Evolutionary conservation across 2,888 invertebrate species (phyloP).

Genomic region (Eremobia ochroleuca): DNA sequence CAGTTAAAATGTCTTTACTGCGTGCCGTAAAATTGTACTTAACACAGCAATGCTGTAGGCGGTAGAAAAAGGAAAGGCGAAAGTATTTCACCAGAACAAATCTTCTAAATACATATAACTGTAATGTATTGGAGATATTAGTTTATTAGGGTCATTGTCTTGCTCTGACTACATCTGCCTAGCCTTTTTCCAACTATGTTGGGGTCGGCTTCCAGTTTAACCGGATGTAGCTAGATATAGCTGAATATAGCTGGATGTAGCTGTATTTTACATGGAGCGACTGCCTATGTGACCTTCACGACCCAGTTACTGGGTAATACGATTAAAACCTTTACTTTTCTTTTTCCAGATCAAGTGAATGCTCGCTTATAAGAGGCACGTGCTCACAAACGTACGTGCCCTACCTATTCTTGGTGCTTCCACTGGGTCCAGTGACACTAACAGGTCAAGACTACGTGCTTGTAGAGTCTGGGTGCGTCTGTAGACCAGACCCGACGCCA

Average conservation of each 20-base stretch:
- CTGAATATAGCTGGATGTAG: too few relatives aligned
- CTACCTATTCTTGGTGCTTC: constrained; percentile 97
- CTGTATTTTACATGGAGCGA: too few relatives aligned
- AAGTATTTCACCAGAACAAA: too few relatives aligned
- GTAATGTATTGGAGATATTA: neutral
- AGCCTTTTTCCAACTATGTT: too few relatives aligned
- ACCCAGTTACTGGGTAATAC: too few relatives aligned
- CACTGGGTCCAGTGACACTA: constrained; percentile 96
- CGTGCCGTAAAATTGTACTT: too few relatives aligned
- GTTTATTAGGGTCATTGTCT: neutral
- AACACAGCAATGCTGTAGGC: too few relatives aligned
- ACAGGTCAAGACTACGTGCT: constrained; percentile 98
- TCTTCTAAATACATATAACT: too few relatives aligned
- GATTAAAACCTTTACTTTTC: neutral
- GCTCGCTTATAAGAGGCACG: constrained; percentile 96
- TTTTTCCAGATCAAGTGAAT: constrained; percentile 95
- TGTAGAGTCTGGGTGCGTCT: constrained; percentile 98
- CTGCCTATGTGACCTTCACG: too few relatives aligned
- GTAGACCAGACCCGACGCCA: constrained; percentile 91
- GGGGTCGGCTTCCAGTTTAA: too few relatives aligned
- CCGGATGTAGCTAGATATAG: too few relatives aligned
- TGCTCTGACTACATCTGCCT: neutral
- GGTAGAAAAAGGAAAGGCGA: neutral
- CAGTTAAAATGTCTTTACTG: neutral
- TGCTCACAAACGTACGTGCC: constrained; percentile 98